phyloP scores from a whole-genome alignment of 2,888 invertebrate species.

The Polylopha cassiicola region DNA sequence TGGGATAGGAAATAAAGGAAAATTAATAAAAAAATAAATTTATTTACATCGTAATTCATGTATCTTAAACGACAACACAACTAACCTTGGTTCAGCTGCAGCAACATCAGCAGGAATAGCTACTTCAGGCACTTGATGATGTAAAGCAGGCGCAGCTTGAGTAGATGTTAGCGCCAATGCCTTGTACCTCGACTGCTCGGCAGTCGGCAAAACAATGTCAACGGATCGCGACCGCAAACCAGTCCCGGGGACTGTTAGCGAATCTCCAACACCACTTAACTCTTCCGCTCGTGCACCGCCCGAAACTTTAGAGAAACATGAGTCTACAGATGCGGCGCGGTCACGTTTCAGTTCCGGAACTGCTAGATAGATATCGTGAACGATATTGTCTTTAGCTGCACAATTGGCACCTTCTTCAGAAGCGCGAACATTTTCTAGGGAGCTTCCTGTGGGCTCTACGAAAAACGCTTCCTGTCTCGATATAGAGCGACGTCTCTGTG shows the following conservation, averaged over 20 bases:
- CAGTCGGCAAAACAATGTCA: conserved; percentile 91
- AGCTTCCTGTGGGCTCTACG: conserved; percentile 83
- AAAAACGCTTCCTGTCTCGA: conserved; percentile 90
- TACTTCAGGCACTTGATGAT: conserved; percentile 39
- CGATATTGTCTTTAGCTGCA: conserved; percentile 61
- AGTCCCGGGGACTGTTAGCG: conserved; percentile 83
- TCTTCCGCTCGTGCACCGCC: conserved; percentile 85
- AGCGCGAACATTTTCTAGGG: conserved; percentile 82
- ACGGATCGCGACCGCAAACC: conserved; percentile 88
- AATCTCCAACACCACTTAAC: conserved; percentile 78
- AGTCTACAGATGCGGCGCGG: conserved; percentile 92
- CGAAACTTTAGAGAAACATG: conserved; percentile 87
- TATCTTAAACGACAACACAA: conserved; percentile 27
- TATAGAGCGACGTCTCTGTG: conserved; percentile 83
- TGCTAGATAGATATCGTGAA: conserved; percentile 85
- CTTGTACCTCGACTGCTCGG: conserved; percentile 90
- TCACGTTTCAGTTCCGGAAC: conserved; percentile 91
- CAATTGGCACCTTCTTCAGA: conserved; percentile 59
- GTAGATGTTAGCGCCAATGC: conserved; percentile 84
- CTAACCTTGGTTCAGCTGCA: conserved; percentile 55
- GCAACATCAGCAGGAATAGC: conserved; percentile 34
- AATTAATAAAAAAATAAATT: too few species aligned
- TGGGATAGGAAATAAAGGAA: too few species aligned
- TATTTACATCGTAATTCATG: too few species aligned
- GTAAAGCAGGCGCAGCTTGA: conserved; percentile 43